Percentiles rank a stretch among this genome's conserved stretches.
These are phyloP conservation scores for Apamea sordens DNA, from an alignment of 2,888 invertebrate genomes.

Conservation along the genomic window DNA sequence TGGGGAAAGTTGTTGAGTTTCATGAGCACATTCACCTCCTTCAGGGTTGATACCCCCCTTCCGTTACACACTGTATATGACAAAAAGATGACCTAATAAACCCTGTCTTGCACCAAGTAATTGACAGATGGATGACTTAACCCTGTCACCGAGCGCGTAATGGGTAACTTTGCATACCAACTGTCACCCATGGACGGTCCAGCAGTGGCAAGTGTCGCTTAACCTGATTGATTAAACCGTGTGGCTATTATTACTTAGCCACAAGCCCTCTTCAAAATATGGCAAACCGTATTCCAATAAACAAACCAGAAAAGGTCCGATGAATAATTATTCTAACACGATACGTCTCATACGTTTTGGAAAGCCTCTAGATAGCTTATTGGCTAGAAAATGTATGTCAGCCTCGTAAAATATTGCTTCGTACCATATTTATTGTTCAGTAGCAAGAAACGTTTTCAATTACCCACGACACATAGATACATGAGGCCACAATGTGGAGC, in stretches of 20 bases:
- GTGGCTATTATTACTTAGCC: neutral
- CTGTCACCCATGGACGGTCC: neutral
- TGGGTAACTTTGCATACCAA: too few relatives aligned
- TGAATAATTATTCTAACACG: conserved; percentile 1
- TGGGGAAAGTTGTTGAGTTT: too few relatives aligned
- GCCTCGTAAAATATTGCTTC: conserved; percentile 31
- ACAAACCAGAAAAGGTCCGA: neutral
- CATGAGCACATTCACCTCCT: too few relatives aligned
- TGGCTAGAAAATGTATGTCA: conserved; percentile 8
- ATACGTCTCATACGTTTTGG: neutral
- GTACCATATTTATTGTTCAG: conserved; percentile 11
- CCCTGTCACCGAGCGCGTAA: neutral
- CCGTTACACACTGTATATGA: too few relatives aligned
- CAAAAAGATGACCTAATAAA: neutral
- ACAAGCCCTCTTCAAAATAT: neutral
- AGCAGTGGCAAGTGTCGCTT: too few relatives aligned
- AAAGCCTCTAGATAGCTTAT: conserved; percentile 7
- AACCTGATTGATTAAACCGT: too few relatives aligned
- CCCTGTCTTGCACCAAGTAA: neutral
- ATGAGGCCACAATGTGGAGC: neutral
- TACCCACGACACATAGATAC: conserved; percentile 21
- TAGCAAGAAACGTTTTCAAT: conserved; percentile 44
- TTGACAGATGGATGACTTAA: neutral
- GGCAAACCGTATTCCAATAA: too few relatives aligned
- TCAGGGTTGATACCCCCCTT: too few relatives aligned